phyloP scores from a whole-genome alignment of 2,888 invertebrate species.

The Eubasilissa splendida region DNA sequence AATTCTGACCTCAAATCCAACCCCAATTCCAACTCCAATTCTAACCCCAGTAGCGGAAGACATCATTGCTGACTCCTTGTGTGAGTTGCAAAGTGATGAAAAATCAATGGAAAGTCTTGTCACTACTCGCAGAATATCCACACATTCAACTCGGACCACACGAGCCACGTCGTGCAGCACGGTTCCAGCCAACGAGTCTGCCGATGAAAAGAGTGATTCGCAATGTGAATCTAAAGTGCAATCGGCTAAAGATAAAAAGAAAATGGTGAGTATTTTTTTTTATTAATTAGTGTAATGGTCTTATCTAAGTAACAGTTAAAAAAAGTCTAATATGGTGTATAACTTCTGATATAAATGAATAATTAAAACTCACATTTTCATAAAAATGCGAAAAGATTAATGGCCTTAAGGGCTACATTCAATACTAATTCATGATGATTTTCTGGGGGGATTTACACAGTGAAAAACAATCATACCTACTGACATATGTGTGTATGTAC shows the following conservation, averaged over 20 bases:
- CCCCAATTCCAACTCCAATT: too few relatives aligned
- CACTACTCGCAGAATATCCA: slow-evolving; percentile 25
- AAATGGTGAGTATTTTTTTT: slow-evolving; percentile 67
- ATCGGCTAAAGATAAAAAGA: slow-evolving; percentile 70
- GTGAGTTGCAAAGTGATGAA: slow-evolving; percentile 42
- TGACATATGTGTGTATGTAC: too few relatives aligned
- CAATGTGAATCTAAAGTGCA: slow-evolving; percentile 65
- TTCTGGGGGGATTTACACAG: too few relatives aligned
- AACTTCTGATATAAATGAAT: too few relatives aligned
- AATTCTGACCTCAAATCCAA: too few relatives aligned
- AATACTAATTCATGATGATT: too few relatives aligned
- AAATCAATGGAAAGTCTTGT: slow-evolving; percentile 39
- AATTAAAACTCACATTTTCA: too few relatives aligned
- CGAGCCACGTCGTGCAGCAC: slow-evolving; percentile 63
- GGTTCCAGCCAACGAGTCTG: slow-evolving; percentile 67
- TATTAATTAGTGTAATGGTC: not conserved
- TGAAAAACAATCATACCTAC: too few relatives aligned
- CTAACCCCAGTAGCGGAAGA: too few relatives aligned
- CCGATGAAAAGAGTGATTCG: slow-evolving; percentile 71
- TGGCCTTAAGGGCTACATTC: not conserved
- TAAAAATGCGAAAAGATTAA: not conserved
- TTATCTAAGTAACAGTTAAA: too few relatives aligned
- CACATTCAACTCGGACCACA: slow-evolving; percentile 63
- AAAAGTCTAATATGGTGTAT: too few relatives aligned
- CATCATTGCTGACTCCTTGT: slow-evolving; percentile 25